Percentiles rank a stretch among this genome's conserved stretches.
Conservation (phyloP, 2,797 vertebrate genomes). For the Gymnoscopelus braueri region DNA sequence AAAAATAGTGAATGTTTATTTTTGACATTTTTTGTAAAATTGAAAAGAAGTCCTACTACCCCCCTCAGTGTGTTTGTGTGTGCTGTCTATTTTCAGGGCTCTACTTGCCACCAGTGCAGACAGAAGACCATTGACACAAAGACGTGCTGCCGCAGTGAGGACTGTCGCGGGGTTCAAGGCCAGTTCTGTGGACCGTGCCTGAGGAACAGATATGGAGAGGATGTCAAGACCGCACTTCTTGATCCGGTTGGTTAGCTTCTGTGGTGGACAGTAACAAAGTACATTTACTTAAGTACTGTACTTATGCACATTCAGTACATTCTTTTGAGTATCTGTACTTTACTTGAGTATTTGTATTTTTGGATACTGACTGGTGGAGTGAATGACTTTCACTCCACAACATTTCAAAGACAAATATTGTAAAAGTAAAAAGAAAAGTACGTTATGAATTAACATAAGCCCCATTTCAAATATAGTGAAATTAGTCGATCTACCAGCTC, state of each 20-base stretch:
- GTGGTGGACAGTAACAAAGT: background rate
- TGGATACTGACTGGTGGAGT: background rate
- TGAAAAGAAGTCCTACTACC: too few relatives aligned
- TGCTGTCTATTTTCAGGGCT: conserved; percentile 69
- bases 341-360: background rate
- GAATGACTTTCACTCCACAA: too few relatives aligned
- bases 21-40: too few relatives aligned
- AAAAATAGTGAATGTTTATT: too few relatives aligned
- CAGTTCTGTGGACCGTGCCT: conserved; percentile 87
- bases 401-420: too few relatives aligned
- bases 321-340: too few relatives aligned
- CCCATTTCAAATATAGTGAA: too few relatives aligned
- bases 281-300: too few relatives aligned
- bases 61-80: conserved; percentile 1
- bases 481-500: too few relatives aligned
- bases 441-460: too few relatives aligned
- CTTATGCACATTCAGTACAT: too few relatives aligned
- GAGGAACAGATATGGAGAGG: conserved; percentile 84
- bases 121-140: conserved; percentile 85
- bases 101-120: conserved; percentile 84
- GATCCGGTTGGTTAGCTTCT: conserved; percentile 72
- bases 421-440: too few relatives aligned
- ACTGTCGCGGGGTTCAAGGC: conserved; percentile 79
- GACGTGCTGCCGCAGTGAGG: conserved; percentile 79
- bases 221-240: conserved; percentile 78